These are phyloP conservation scores for Podotricha telesiphe DNA, from an alignment of 2,888 invertebrate species.

Conservation along the genomic window DNA sequence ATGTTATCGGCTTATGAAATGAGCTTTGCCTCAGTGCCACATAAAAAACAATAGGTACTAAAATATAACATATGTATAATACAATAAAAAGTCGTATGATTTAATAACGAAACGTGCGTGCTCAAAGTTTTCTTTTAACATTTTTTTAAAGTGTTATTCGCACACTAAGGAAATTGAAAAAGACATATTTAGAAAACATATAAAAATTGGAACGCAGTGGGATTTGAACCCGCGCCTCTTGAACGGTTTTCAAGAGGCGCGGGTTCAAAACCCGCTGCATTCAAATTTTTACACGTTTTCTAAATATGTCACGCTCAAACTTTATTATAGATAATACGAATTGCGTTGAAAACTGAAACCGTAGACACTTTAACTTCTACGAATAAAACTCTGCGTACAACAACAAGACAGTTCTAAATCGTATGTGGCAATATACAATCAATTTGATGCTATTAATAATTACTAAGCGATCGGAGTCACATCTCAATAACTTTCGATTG, in stretches of 20 bases:
- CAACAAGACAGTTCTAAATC: background rate
- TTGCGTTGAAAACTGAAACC: background rate
- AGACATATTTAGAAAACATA: too few relatives aligned
- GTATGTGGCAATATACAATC: background rate
- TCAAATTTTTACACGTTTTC: too few relatives aligned
- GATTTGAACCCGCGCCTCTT: too few relatives aligned
- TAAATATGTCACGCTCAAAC: too few relatives aligned
- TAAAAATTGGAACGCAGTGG: too few relatives aligned
- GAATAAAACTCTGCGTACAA: background rate
- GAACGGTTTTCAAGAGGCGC: too few relatives aligned
- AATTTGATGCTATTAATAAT: background rate
- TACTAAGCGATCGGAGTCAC: background rate
- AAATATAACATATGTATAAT: background rate
- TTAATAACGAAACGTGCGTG: background rate
- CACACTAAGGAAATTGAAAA: too few relatives aligned
- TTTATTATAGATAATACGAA: background rate
- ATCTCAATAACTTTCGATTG: slow-evolving; percentile 2
- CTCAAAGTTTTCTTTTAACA: too few relatives aligned
- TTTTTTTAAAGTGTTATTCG: too few relatives aligned
- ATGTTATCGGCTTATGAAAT: background rate
- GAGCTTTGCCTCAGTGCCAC: background rate
- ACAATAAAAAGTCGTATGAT: background rate
- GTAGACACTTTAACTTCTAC: background rate
- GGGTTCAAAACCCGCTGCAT: too few relatives aligned
- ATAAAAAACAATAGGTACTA: background rate